Conservation (phyloP, 2,888 invertebrate species). For the Phania funesta region DNA sequence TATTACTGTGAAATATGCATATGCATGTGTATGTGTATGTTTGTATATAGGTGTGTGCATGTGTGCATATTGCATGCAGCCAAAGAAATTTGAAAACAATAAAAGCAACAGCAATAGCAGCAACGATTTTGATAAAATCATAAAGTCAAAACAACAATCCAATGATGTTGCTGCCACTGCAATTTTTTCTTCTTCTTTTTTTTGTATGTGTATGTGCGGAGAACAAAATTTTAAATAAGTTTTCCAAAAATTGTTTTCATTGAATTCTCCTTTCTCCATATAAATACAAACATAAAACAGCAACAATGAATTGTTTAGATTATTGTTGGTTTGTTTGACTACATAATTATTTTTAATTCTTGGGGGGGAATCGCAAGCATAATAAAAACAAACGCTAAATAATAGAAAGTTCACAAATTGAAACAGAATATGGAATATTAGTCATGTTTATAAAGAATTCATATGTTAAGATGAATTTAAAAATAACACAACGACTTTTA, state of each 20-base stretch:
- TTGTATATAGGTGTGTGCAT: not conserved
- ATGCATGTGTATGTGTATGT: too few species aligned
- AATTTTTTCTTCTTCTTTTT: not conserved
- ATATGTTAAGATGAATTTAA: too few species aligned
- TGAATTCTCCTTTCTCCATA: not conserved
- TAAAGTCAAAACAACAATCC: constrained; percentile 63
- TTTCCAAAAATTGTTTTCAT: constrained; percentile 44
- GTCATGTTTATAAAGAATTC: too few species aligned
- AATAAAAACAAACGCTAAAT: not conserved
- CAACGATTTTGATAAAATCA: constrained; percentile 58
- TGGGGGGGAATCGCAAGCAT: constrained; percentile 7
- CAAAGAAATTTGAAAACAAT: constrained; percentile 34
- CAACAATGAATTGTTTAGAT: constrained; percentile 54
- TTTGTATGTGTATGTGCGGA: not conserved
- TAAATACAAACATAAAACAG: not conserved
- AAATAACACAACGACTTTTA: too few species aligned
- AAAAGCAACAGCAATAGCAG: constrained; percentile 23
- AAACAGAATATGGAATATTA: not conserved
- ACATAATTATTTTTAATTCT: constrained; percentile 43
- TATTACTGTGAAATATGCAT: constrained; percentile 46
- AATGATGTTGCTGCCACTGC: constrained; percentile 20
- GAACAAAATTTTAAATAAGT: constrained; percentile 40
- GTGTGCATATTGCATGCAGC: constrained; percentile 1
- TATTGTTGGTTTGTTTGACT: constrained; percentile 35
- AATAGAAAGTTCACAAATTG: too few species aligned